These are phyloP conservation scores for Mobula birostris DNA, from an alignment of 2,113 vertebrate species.

Conservation along the genomic window DNA sequence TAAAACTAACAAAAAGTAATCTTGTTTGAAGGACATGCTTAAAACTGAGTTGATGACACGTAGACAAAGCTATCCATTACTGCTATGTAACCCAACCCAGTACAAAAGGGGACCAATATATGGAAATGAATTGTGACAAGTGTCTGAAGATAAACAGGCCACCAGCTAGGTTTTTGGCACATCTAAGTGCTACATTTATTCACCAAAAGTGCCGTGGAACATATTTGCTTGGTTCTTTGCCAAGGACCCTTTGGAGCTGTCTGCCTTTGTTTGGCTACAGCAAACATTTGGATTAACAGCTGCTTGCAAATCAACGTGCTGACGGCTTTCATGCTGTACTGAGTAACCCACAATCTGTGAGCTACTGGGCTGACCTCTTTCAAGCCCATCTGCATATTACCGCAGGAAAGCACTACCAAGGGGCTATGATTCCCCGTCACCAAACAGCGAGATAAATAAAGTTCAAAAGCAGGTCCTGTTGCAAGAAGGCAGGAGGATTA, in stretches of 20 bases:
- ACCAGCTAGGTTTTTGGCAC: conserved; percentile 26
- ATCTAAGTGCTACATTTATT: conserved; percentile 30
- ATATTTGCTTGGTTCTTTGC: not conserved
- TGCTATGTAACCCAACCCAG: not conserved
- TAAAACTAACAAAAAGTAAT: not conserved
- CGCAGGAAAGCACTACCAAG: not conserved
- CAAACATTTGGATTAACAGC: conserved; percentile 25
- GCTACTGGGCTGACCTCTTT: not conserved
- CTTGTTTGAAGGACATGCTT: not conserved
- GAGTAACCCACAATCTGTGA: conserved; percentile 29
- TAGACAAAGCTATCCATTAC: conserved; percentile 2
- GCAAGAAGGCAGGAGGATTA: not conserved
- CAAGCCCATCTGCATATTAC: conserved; percentile 10
- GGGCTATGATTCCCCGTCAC: not conserved
- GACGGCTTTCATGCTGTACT: conserved; percentile 7
- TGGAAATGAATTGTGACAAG: conserved; percentile 33
- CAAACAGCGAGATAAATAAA: conserved; percentile 7
- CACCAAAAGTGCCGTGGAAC: not conserved
- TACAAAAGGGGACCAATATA: not conserved
- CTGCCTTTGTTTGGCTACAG: conserved; percentile 33
- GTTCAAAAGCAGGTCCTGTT: not conserved
- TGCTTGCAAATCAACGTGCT: conserved; percentile 20
- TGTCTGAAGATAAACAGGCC: conserved; percentile 26
- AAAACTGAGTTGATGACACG: not conserved
- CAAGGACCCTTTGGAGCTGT: not conserved